Conservation (phyloP, 2,888 invertebrate species). For the Temnothorax ravouxi region DNA sequence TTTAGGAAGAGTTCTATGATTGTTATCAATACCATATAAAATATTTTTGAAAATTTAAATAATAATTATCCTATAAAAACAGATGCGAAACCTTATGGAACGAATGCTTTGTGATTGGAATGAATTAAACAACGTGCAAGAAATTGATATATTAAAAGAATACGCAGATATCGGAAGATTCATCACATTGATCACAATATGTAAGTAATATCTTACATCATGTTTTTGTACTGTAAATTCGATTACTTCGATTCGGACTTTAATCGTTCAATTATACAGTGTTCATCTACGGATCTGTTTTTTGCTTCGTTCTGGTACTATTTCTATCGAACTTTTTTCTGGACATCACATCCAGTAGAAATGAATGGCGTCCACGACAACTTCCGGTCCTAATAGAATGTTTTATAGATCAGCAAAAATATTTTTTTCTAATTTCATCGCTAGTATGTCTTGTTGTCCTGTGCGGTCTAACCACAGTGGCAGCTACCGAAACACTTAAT, state of each 20-base stretch:
- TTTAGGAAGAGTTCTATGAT: background rate
- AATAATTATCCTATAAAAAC: background rate
- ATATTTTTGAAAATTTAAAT: background rate
- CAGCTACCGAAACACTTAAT: constrained; percentile 32
- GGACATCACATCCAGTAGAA: background rate
- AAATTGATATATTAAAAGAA: constrained; percentile 49
- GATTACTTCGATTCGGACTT: background rate
- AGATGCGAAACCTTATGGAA: constrained; percentile 15
- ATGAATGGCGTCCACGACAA: background rate
- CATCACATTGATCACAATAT: background rate
- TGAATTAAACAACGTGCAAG: background rate
- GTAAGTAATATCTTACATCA: constrained; percentile 33
- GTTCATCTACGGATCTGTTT: background rate
- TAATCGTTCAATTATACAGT: constrained; percentile 20
- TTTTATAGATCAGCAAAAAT: constrained; percentile 33
- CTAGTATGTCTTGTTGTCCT: background rate
- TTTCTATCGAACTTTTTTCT: constrained; percentile 19
- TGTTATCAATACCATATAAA: background rate
- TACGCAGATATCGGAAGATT: constrained; percentile 7
- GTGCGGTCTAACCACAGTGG: background rate
- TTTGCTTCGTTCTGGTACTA: background rate
- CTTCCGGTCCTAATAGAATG: background rate
- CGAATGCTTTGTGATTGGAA: constrained; percentile 24
- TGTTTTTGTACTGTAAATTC: background rate
- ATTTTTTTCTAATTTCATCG: background rate